Conservation (phyloP, 2,113 vertebrate species). For the Phoxinus phoxinus region DNA sequence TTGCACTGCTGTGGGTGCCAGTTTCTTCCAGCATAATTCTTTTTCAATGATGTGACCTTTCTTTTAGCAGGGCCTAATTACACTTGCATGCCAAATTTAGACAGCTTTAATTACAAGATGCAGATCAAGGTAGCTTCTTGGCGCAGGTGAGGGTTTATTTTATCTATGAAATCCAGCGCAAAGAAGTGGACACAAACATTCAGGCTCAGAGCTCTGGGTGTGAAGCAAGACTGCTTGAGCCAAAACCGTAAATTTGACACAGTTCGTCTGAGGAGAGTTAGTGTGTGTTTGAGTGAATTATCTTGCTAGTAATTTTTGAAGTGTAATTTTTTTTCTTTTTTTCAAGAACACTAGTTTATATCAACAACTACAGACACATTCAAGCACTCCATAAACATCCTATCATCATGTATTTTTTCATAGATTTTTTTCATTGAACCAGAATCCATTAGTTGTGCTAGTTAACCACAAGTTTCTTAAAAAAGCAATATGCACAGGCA, state of each 20-base stretch:
- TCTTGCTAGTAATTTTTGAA: not conserved
- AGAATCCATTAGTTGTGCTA: not conserved
- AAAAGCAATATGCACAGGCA: not conserved
- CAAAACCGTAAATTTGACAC: not conserved
- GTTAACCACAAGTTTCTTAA: not conserved
- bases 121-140: slow-evolving; percentile 1
- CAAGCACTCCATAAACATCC: not conserved
- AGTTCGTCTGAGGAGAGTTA: not conserved
- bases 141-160: not conserved
- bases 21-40: not conserved
- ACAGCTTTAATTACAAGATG: slow-evolving; percentile 25
- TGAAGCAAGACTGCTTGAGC: not conserved
- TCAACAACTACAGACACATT: not conserved
- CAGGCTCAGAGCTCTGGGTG: not conserved
- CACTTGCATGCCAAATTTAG: slow-evolving; percentile 20
- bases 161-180: not conserved
- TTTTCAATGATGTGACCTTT: slow-evolving; percentile 50
- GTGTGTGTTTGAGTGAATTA: not conserved
- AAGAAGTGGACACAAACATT: slow-evolving; percentile 22
- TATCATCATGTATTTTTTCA: not conserved
- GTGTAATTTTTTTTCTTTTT: not conserved
- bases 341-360: not conserved
- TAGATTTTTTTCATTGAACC: not conserved
- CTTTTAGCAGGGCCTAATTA: slow-evolving; percentile 42
- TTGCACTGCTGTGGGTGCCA: not conserved